A percentile compares a stretch with the other conserved stretches of the same genome.
phyloP scores from a whole-genome alignment of 2,888 invertebrate species.

The Lissonota sp. region DNA sequence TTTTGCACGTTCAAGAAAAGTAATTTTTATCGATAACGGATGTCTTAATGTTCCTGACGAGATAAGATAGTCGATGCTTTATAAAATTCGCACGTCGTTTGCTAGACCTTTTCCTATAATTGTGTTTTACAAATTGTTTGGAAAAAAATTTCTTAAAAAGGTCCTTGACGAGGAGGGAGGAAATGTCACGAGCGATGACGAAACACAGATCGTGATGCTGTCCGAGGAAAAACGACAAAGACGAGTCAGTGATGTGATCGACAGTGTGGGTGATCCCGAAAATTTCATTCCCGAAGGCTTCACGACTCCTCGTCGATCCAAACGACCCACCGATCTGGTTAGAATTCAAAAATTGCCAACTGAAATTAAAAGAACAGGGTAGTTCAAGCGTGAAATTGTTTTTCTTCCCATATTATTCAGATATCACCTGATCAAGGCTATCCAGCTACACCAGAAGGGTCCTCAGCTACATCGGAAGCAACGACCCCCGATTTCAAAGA shows the following conservation, averaged over 20 bases:
- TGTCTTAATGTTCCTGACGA: neutral
- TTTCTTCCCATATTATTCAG: constrained; percentile 50
- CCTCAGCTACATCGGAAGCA: constrained; percentile 68
- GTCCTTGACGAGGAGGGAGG: constrained; percentile 25
- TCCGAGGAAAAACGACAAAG: constrained; percentile 67
- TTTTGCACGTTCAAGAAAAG: neutral
- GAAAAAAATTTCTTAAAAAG: constrained; percentile 15
- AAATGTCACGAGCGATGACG: constrained; percentile 33
- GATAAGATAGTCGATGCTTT: too few species aligned
- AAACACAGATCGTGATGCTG: constrained; percentile 2
- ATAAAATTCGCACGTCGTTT: neutral
- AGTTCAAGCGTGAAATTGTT: too few species aligned
- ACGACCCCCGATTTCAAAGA: constrained; percentile 58
- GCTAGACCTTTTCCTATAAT: neutral
- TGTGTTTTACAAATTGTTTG: neutral
- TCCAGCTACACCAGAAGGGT: constrained; percentile 69
- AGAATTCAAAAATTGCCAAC: neutral
- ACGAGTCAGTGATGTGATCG: constrained; percentile 75
- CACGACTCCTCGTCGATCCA: constrained; percentile 64
- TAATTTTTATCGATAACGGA: neutral
- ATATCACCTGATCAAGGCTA: constrained; percentile 74
- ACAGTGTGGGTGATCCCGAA: constrained; percentile 69
- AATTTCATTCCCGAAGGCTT: constrained; percentile 53
- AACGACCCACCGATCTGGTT: constrained; percentile 62
- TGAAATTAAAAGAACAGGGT: too few species aligned